These are phyloP conservation scores for Parapristionchus giblindavisi DNA, from an alignment of 2,888 invertebrate species.

Conservation along the genomic window DNA sequence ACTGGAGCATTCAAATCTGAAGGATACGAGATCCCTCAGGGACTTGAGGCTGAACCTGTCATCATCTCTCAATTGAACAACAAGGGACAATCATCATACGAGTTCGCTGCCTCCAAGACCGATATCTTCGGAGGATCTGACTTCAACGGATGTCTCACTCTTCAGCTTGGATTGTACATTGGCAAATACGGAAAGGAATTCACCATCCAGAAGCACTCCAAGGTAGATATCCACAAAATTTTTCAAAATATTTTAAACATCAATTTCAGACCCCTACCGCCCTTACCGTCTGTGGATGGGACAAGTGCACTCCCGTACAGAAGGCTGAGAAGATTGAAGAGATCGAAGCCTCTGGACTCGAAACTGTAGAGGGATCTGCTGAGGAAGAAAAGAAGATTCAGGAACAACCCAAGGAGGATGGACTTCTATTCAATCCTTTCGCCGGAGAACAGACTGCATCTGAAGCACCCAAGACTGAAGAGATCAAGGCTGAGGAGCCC, in stretches of 20 bases:
- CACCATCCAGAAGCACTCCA: slow-evolving; percentile 48
- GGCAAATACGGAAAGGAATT: slow-evolving; percentile 47
- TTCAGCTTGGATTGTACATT: slow-evolving; percentile 50
- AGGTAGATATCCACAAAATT: not conserved
- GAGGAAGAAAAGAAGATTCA: not conserved
- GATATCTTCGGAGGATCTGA: slow-evolving; percentile 19
- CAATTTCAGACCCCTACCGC: not conserved
- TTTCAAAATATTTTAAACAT: not conserved
- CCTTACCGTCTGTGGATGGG: slow-evolving; percentile 3
- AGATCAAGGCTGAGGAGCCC: slow-evolving; percentile 4
- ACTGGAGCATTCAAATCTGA: slow-evolving; percentile 47
- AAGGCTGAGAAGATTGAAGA: slow-evolving; percentile 30
- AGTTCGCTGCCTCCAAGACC: slow-evolving; percentile 27
- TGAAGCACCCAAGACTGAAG: slow-evolving; percentile 31
- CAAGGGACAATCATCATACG: slow-evolving; percentile 26
- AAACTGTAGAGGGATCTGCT: slow-evolving; percentile 32
- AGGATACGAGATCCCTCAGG: slow-evolving; percentile 41
- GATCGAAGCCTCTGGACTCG: slow-evolving; percentile 34
- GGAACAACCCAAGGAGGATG: slow-evolving; percentile 24
- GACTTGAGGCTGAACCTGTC: slow-evolving; percentile 27
- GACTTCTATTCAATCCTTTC: slow-evolving; percentile 33
- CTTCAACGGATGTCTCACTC: slow-evolving; percentile 47
- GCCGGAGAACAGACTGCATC: not conserved
- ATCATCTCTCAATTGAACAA: not conserved
- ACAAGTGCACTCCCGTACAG: slow-evolving; percentile 24